Base-by-base conservation (phyloP, 2,113 vertebrate species). In the Bambusicola thoracicus region DNA sequence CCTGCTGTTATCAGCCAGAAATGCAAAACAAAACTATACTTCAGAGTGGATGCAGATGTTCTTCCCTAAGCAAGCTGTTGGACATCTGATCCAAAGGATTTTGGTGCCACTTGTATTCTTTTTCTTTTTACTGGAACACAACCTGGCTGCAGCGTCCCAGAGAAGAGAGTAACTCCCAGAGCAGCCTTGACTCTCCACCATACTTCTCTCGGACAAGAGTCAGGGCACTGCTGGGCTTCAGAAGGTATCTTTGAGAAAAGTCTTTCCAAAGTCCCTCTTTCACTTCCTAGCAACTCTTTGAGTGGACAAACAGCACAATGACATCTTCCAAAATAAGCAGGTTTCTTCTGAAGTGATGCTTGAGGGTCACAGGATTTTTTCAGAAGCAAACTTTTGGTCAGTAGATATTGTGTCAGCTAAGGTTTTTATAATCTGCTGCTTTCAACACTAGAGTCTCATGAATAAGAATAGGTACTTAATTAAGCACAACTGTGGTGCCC, bases 391-490 rank as follows among this genome's bases (percentile, higher is more conserved):
- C 11, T 62, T 85, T 48, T 77, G 20, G 49, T 89, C 59, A 58
- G 63, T 36, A 73, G 70, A 66, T 76, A 48, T 36, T 41, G 59
- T 29, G 41, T 51, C 59, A 74, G 69, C 32, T 49, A 86, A 67
- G 46, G 9, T 86, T 86, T 91, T 6, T 1, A 59, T 87, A 89
- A 75, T 65, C 68, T 84, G 20, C 43, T 84, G 38, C 81, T 91
- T 72, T 90, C 63, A 94, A 79, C 62, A 51, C 87, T 70, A 77
- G 72, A 11, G 8, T 93, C 70, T 95, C 68, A 76, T 30, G 67
- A 90, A 77, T 85, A 92, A 94, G 78, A 92, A 53, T 17, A 77
- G 79, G 16, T 55, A 85, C 63, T 91, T 96, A 40, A 62, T 87
- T 69, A 85, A 93, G 55, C 5, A 85, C 59, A 87, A 44, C 41